Conservation (phyloP, 1,140 invertebrate species). For the Zaprionus gabonicus region DNA sequence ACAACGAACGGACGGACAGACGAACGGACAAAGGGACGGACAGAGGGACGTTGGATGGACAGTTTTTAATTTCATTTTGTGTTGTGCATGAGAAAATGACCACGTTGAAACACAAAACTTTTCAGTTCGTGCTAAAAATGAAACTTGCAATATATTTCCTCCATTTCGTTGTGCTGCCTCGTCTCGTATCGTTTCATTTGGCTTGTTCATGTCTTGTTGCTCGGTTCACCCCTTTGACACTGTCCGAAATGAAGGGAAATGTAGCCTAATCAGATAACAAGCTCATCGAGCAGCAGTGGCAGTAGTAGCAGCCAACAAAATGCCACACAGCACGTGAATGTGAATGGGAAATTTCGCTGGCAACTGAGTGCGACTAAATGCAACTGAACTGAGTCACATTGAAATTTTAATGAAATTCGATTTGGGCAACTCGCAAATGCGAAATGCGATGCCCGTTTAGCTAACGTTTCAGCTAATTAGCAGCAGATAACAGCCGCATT, state of each 20-base stretch:
- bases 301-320: conserved; percentile 58
- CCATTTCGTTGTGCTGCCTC: background rate
- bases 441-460: conserved; percentile 36
- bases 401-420: conserved; percentile 73
- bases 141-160: conserved; percentile 39
- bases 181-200: background rate
- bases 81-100: conserved; percentile 36
- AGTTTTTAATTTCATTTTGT: conserved; percentile 67
- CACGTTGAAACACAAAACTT: conserved; percentile 54
- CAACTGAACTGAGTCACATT: conserved; percentile 24
- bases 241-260: conserved; percentile 41
- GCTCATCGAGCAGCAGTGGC: conserved; percentile 4
- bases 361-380: background rate
- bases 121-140: conserved; percentile 36
- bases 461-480: conserved; percentile 48
- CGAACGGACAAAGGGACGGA: background rate
- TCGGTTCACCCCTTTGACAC: conserved; percentile 50
- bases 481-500: background rate
- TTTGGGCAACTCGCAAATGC: conserved; percentile 45
- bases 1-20: background rate
- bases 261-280: conserved; percentile 56
- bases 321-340: conserved; percentile 44
- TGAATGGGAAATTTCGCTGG: background rate
- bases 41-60: background rate
- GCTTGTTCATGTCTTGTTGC: background rate